A percentile compares a stretch with the other conserved stretches of the same genome.
phyloP scores from a whole-genome alignment of 1,140 invertebrate genomes.

The Philaenus spumarius region DNA sequence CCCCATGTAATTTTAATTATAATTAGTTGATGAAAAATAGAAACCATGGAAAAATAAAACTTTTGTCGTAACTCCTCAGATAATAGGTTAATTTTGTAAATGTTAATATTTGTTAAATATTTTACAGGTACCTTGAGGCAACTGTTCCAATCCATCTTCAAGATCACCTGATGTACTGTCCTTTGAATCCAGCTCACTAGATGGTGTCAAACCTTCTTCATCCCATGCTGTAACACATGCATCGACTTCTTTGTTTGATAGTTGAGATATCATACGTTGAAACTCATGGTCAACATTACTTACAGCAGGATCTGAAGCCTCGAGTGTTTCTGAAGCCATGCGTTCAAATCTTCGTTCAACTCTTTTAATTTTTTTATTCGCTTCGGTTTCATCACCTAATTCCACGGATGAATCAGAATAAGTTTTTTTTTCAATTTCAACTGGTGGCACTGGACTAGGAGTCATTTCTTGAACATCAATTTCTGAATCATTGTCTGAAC shows the following conservation, averaged over 20 bases:
- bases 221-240: constrained; percentile 43
- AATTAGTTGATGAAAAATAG: no score
- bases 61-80: no score
- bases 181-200: constrained; percentile 39
- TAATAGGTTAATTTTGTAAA: no score
- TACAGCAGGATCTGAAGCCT: constrained; percentile 19
- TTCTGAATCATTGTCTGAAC: constrained; percentile 7
- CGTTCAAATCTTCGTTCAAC: constrained; percentile 51
- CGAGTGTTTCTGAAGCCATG: constrained; percentile 43
- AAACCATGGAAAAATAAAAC: no score
- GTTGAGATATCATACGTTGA: constrained; percentile 42
- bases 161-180: constrained; percentile 36
- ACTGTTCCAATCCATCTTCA: constrained; percentile 35
- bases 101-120: not conserved
- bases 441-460: not conserved
- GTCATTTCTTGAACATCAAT: constrained; percentile 19
- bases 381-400: constrained; percentile 16
- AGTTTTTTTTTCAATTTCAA: constrained; percentile 5
- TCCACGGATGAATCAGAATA: not conserved
- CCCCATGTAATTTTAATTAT: no score
- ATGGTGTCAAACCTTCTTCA: constrained; percentile 41
- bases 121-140: constrained; percentile 38
- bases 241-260: constrained; percentile 44
- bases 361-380: constrained; percentile 30
- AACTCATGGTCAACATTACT: constrained; percentile 39